These are phyloP conservation scores for Horisme vitalbata DNA, from an alignment of 2,888 invertebrate species.

Conservation along the genomic window DNA sequence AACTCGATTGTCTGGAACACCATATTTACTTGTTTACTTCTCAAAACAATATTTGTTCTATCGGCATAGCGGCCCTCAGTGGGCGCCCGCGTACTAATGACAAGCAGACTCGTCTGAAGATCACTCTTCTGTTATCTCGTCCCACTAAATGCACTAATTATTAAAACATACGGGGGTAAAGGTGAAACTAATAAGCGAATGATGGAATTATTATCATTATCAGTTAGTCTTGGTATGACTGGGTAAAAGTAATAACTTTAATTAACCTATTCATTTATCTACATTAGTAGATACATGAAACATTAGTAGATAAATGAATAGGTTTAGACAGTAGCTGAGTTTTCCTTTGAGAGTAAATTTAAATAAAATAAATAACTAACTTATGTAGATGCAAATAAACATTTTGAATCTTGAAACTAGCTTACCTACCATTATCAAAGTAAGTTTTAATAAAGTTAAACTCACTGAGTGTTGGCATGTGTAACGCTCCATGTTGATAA, in stretches of 20 bases:
- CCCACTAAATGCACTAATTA: neutral
- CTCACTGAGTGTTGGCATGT: constrained; percentile 48
- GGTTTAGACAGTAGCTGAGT: no score
- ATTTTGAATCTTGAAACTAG: no score
- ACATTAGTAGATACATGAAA: no score
- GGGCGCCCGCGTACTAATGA: constrained; percentile 39
- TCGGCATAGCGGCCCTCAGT: constrained; percentile 21
- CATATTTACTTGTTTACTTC: constrained; percentile 44
- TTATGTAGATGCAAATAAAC: no score
- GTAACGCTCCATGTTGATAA: constrained; percentile 47
- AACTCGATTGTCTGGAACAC: constrained; percentile 73
- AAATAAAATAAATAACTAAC: no score
- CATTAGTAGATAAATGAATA: no score
- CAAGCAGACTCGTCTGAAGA: neutral
- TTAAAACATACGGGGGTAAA: constrained; percentile 39
- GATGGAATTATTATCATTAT: no score
- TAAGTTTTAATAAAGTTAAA: constrained; percentile 3
- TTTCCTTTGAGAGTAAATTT: no score
- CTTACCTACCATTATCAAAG: neutral
- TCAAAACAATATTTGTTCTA: constrained; percentile 3
- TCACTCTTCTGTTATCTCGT: neutral
- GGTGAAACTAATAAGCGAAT: constrained; percentile 32
- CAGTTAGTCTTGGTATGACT: no score
- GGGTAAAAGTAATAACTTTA: no score
- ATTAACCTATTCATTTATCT: no score